A percentile compares a stretch with the other conserved stretches of the same genome.
These are phyloP conservation scores for Sylvietta virens DNA, from an alignment of 2,113 vertebrate genomes.

Conservation along the genomic window DNA sequence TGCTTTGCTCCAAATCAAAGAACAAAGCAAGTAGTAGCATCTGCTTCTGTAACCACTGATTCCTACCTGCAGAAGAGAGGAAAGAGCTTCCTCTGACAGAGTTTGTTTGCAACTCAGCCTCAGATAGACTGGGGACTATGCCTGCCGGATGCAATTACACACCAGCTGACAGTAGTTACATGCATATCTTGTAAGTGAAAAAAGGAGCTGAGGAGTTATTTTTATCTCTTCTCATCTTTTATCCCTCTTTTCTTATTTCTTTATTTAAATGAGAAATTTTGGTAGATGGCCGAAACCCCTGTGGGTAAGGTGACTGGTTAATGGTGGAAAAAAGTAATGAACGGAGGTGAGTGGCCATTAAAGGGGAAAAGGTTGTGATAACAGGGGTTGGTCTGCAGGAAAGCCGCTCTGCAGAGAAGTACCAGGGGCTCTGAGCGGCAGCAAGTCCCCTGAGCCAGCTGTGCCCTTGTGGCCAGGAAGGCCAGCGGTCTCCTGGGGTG, in stretches of 20 bases:
- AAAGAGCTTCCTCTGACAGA: background rate
- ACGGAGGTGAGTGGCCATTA: background rate
- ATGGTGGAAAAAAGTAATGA: background rate
- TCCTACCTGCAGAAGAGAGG: background rate
- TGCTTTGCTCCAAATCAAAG: background rate
- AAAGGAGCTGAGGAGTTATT: background rate
- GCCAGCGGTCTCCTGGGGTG: no score
- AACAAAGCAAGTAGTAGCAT: background rate
- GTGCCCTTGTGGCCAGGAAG: background rate
- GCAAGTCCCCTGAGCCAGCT: background rate
- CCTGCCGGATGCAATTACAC: background rate
- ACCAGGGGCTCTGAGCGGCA: accelerated
- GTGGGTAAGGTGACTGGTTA: accelerated
- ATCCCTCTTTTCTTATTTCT: background rate
- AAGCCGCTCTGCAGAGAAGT: background rate
- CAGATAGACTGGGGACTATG: background rate
- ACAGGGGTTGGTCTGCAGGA: background rate
- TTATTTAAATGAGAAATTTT: background rate
- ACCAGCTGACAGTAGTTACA: background rate
- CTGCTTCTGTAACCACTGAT: background rate
- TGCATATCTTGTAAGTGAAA: background rate
- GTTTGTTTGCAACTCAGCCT: background rate
- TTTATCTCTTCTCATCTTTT: background rate
- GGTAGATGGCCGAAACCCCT: background rate
- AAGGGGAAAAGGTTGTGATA: background rate